phyloP scores from a whole-genome alignment of 1,140 invertebrate species.

The Heliconius hewitsoni region DNA sequence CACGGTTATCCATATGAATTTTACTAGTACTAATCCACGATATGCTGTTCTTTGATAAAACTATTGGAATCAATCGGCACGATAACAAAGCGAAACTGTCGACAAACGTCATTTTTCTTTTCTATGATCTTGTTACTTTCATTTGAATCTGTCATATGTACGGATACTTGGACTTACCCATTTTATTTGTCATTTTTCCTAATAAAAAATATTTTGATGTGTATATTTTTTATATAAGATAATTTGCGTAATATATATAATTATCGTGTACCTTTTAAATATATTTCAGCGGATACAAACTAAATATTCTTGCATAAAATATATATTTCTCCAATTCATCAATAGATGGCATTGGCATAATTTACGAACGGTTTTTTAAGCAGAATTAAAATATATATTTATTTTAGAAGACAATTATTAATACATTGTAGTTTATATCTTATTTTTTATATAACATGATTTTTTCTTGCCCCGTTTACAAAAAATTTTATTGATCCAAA shows the following conservation, averaged over 20 bases:
- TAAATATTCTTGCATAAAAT: neutral
- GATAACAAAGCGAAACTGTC: constrained; percentile 77
- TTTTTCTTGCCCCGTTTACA: no score
- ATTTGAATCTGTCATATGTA: constrained; percentile 28
- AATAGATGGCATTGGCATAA: no score
- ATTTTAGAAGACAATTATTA: no score
- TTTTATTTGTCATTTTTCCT: neutral
- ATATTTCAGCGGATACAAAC: neutral
- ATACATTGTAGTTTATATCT: no score
- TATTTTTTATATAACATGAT: no score
- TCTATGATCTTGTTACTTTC: constrained; percentile 32
- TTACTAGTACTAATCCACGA: constrained; percentile 59
- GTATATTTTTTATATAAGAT: no score
- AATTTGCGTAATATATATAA: no score
- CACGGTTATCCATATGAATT: constrained; percentile 73
- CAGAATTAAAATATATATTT: no score
- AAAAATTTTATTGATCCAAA: no score
- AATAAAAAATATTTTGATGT: neutral
- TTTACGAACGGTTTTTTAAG: no score
- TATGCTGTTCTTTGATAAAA: constrained; percentile 61
- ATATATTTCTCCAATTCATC: no score
- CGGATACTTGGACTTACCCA: constrained; percentile 23
- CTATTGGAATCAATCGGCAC: constrained; percentile 69
- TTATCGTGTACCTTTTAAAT: no score
- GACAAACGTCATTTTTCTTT: constrained; percentile 73